A percentile compares a stretch with the other conserved stretches of the same genome.
Evolutionary conservation across 23 tunicate genomes (phyloP).

Genomic region (Styela plicata): DNA sequence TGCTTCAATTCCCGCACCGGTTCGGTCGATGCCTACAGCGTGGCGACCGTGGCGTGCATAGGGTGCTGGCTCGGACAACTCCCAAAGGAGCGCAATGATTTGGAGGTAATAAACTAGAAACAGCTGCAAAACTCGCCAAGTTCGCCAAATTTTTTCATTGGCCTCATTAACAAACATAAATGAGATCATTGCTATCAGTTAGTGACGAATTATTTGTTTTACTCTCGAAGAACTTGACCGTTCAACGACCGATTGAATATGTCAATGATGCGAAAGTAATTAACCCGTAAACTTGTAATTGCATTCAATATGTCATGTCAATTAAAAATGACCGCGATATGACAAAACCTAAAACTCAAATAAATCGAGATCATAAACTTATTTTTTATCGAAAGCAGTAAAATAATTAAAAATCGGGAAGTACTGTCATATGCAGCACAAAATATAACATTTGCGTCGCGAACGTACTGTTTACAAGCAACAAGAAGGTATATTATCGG

Average conservation of each 20-base stretch:
- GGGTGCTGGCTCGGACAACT: not conserved
- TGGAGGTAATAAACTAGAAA: not conserved
- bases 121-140: not conserved
- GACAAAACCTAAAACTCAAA: not conserved
- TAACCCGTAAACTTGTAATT: not conserved
- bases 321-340: too few relatives aligned
- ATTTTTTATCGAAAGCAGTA: too few relatives aligned
- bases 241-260: not conserved
- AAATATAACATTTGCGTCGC: too few relatives aligned
- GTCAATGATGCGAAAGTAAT: not conserved
- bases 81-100: not conserved
- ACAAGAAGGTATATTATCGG: too few relatives aligned
- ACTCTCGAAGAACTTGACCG: not conserved
- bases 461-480: too few relatives aligned
- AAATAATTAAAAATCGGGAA: too few relatives aligned
- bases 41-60: not conserved
- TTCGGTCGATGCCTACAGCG: not conserved
- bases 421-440: too few relatives aligned
- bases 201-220: not conserved
- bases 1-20: not conserved
- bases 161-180: not conserved
- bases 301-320: too few relatives aligned
- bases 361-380: not conserved
- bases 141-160: too few relatives aligned
- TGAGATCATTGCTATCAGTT: not conserved